Conservation (phyloP, 2,888 invertebrate genomes). For the Molorchus minor region DNA sequence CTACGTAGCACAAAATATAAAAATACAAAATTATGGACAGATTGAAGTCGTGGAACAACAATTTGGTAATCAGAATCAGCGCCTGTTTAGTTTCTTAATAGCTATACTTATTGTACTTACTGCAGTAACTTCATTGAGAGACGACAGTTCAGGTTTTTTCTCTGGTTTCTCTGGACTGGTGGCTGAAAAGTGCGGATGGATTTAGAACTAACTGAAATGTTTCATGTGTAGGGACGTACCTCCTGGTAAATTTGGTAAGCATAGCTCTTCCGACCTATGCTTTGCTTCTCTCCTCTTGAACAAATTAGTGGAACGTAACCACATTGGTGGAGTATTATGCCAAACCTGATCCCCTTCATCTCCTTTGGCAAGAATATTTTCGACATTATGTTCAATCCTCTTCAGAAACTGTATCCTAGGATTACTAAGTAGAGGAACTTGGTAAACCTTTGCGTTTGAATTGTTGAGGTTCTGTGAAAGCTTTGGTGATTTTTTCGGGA, state of each 20-base stretch:
- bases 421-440: conserved; percentile 52
- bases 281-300: conserved; percentile 49
- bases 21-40: too few species aligned
- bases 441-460: conserved; percentile 23
- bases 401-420: conserved; percentile 52
- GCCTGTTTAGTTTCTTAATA: too few species aligned
- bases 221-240: too few species aligned
- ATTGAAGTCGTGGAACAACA: too few species aligned
- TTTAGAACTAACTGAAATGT: too few species aligned
- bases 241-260: conserved; percentile 71
- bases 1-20: too few species aligned
- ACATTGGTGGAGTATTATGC: conserved; percentile 38
- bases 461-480: conserved; percentile 49
- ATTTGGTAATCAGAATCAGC: too few species aligned
- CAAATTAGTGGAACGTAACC: conserved; percentile 46
- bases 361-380: conserved; percentile 50
- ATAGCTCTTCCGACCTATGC: conserved; percentile 64
- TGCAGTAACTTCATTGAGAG: too few species aligned
- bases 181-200: too few species aligned
- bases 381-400: conserved; percentile 52
- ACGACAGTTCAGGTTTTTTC: too few species aligned
- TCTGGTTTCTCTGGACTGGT: too few species aligned
- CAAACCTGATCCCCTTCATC: conserved; percentile 36
- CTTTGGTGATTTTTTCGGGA: conserved; percentile 53
- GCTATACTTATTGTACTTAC: too few species aligned